phyloP scores from a whole-genome alignment of 2,113 vertebrate genomes.

The Egretta garzetta region DNA sequence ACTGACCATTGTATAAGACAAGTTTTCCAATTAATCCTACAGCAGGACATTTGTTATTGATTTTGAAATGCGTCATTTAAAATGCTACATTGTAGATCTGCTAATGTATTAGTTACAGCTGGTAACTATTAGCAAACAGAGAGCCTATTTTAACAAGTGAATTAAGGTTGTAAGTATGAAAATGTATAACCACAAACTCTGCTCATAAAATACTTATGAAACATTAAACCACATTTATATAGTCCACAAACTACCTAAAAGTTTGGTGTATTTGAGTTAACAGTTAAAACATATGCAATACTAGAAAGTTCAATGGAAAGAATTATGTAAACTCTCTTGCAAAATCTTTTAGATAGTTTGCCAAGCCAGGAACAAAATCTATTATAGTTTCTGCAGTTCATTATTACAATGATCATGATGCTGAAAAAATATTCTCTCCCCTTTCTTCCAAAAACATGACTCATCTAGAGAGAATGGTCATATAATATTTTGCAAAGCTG shows the following conservation, averaged over 20 bases:
- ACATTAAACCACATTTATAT: conserved; percentile 19
- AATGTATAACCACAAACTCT: conserved; percentile 22
- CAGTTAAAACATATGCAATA: conserved; percentile 44
- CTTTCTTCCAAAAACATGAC: conserved; percentile 51
- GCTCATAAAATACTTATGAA: conserved; percentile 54
- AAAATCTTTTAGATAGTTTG: conserved; percentile 54
- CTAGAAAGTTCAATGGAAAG: conserved; percentile 53
- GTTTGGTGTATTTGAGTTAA: background rate
- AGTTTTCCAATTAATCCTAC: conserved; percentile 25
- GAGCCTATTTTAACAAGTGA: conserved; percentile 69
- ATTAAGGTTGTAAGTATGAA: conserved; percentile 56
- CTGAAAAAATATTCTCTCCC: conserved; percentile 37
- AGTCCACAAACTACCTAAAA: conserved; percentile 1
- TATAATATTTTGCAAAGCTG: conserved; percentile 19
- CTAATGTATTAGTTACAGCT: conserved; percentile 62
- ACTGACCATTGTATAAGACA: background rate
- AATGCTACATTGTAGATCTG: conserved; percentile 60
- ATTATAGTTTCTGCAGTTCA: conserved; percentile 52
- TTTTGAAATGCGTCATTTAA: conserved; percentile 67
- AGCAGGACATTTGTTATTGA: conserved; percentile 65
- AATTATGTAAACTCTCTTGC: conserved; percentile 61
- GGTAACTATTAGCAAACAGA: conserved; percentile 68
- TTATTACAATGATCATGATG: conserved; percentile 51
- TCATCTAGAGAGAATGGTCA: conserved; percentile 50
- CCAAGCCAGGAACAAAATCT: conserved; percentile 60